Evolutionary conservation across 2,797 vertebrate genomes (phyloP).

Genomic region (Cryptoblepharus egeriae): DNA sequence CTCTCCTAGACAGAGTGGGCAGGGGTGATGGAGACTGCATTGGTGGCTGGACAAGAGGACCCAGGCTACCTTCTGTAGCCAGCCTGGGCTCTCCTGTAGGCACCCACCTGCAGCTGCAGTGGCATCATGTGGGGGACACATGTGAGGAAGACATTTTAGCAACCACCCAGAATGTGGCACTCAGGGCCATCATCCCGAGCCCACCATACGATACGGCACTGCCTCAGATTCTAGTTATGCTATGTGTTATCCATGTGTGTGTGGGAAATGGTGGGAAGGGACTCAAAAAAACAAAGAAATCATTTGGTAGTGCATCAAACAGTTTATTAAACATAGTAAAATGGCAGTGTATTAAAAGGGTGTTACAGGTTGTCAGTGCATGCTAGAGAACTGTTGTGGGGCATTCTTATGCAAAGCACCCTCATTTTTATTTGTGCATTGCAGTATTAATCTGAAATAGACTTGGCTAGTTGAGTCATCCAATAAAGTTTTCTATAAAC

Average conservation of each 20-base stretch:
- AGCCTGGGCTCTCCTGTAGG: too few species aligned
- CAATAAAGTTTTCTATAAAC: not conserved
- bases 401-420: not conserved
- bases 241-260: not conserved
- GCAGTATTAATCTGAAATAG: too few species aligned
- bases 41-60: too few species aligned
- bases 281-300: not conserved
- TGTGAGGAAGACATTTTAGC: too few species aligned
- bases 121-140: too few species aligned
- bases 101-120: too few species aligned
- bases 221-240: not conserved
- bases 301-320: conserved; percentile 1
- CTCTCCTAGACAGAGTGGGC: too few species aligned
- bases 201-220: too few species aligned
- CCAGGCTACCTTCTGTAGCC: too few species aligned
- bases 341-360: not conserved
- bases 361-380: not conserved
- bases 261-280: not conserved
- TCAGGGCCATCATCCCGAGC: too few species aligned
- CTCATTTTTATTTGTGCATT: not conserved
- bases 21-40: too few species aligned
- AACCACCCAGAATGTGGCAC: too few species aligned
- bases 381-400: not conserved
- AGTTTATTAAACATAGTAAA: not conserved
- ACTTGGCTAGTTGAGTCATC: not conserved